Evolutionary conservation across 1,140 invertebrate species (phyloP), one percentile per base, ranked within the genome.

Genomic region (Drosophila pandora): DNA sequence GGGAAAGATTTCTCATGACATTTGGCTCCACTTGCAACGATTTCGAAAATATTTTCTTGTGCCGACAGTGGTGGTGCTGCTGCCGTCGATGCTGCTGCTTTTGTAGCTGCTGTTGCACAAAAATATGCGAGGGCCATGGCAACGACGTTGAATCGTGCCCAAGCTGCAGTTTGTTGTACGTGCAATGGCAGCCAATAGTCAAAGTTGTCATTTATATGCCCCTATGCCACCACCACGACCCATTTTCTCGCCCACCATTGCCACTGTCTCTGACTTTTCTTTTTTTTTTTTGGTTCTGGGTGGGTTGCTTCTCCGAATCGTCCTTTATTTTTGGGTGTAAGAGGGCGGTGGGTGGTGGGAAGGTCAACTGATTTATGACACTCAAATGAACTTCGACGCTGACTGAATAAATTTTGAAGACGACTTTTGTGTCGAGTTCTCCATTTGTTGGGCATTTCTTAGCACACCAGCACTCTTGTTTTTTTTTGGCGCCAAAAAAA

Each of bases 361-460:
- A 43, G 75, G 65, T 43, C 56, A 76, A 70, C 83, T 88, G 83
- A 88, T 88, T 88, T 88, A 88, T 88, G 83, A 76, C 76, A 82
- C 83, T 87, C 76, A 87, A 88, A 88, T 88, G 83, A 88, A 87
- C 83, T 88, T 79, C 79, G 83, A 88, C 83, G 82, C 73, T 73
- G 76, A 87, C 79, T 76, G 79, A 82, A 88, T 88, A 88, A 87
- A 88, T 88, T 87, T 87, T 63, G 32, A 69, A 68, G 43, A 59
- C 61, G 60, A 73, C 60, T 83, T 79, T 79, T 74, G 47, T 78
- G 58, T 67, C 61, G 70, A 71, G 60, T 54, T 84, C 57, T 43
- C 56, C 62, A 72, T 83, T 83, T 76, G 79, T 67, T 71, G 60
- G 54, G 56, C 53, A 69, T 72, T 76, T n/a, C 30, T 12, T 13